A percentile compares a stretch with the other conserved stretches of the same genome.
These are phyloP conservation scores for Sebastes schlegelii DNA, from an alignment of 2,113 vertebrate species.

Conservation along the genomic window DNA sequence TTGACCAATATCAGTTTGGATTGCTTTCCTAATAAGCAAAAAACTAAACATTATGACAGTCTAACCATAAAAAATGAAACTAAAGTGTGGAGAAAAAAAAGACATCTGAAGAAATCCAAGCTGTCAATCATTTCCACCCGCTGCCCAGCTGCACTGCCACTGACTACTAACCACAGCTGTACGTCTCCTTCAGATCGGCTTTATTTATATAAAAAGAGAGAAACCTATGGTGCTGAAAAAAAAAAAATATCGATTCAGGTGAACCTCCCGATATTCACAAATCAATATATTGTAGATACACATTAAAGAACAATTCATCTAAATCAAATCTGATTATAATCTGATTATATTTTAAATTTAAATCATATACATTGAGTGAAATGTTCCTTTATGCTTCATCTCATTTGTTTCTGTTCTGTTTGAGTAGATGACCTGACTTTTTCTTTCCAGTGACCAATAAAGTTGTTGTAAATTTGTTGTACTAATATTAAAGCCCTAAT, in stretches of 20 bases:
- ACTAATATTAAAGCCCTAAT: not conserved
- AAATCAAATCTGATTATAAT: not conserved
- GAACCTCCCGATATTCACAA: not conserved
- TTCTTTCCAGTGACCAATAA: not conserved
- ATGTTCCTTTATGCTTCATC: not conserved
- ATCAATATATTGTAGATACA: not conserved
- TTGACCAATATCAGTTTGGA: not conserved
- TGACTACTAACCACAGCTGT: constrained; percentile 17
- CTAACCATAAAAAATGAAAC: not conserved
- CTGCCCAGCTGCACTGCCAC: not conserved
- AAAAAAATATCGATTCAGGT: constrained; percentile 1
- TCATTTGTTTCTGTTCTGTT: not conserved
- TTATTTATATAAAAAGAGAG: not conserved
- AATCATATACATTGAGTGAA: not conserved
- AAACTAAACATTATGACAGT: not conserved
- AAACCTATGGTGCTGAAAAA: not conserved
- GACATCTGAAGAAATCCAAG: not conserved
- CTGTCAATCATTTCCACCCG: constrained; percentile 19
- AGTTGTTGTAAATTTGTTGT: not conserved
- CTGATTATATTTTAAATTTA: not conserved
- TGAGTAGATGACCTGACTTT: not conserved
- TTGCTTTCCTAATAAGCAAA: not conserved
- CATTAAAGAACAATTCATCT: not conserved
- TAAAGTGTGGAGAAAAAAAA: not conserved
- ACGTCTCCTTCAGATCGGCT: not conserved